phyloP scores from a whole-genome alignment of 1,140 invertebrate genomes.

The Tribolium madens region DNA sequence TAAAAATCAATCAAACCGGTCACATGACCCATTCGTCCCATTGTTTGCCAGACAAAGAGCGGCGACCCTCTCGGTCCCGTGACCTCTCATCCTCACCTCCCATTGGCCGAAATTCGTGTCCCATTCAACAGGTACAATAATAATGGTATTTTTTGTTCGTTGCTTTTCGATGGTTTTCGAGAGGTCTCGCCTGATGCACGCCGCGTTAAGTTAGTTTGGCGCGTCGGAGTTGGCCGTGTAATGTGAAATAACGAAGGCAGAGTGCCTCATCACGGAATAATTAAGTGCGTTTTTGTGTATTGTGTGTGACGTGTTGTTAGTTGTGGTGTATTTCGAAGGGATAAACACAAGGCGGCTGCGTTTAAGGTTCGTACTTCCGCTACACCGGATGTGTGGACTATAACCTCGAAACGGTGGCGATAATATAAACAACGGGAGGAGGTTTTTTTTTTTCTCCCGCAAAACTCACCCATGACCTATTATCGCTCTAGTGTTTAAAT shows the following conservation, averaged over 20 bases:
- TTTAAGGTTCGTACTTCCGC: conserved; percentile 14
- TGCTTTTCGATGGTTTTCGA: conserved; percentile 46
- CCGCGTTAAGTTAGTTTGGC: conserved; percentile 49
- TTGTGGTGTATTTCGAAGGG: not conserved
- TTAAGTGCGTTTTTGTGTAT: conserved; percentile 28
- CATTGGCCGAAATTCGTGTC: conserved; percentile 20
- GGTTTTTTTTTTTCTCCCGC: not conserved
- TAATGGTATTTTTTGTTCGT: conserved; percentile 49
- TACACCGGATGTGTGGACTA: conserved; percentile 9
- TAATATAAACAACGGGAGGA: not conserved
- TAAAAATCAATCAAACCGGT: not conserved
- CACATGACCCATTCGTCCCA: not conserved
- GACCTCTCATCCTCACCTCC: not conserved
- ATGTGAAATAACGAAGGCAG: conserved; percentile 32
- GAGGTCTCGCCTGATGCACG: conserved; percentile 43
- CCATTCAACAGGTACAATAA: conserved; percentile 41
- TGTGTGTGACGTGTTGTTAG: not conserved
- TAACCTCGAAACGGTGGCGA: conserved; percentile 8
- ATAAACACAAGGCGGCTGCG: not conserved
- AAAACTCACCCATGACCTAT: not conserved
- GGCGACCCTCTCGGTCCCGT: not conserved
- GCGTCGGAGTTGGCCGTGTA: conserved; percentile 40
- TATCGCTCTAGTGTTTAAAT: not conserved
- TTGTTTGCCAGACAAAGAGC: conserved; percentile 4
- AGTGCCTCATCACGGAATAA: conserved; percentile 12